These are phyloP conservation scores for Protaetia brevitarsis DNA, from an alignment of 1,140 invertebrate species.

Conservation along the genomic window DNA sequence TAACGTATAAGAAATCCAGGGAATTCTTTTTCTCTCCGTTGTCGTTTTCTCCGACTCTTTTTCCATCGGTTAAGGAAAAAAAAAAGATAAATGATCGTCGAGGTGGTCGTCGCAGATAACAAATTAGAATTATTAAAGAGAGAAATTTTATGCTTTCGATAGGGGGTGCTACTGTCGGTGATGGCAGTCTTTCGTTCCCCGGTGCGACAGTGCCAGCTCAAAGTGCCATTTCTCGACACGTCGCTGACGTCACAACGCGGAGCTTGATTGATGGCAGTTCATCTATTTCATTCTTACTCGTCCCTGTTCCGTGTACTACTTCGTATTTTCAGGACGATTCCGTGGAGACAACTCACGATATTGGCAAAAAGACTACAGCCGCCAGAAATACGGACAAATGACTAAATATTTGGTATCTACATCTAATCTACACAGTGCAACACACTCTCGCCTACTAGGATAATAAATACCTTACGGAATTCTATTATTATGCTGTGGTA, in stretches of 20 bases:
- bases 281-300: constrained; percentile 10
- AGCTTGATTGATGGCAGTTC: constrained; percentile 8
- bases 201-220: constrained; percentile 12
- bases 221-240: constrained; percentile 15
- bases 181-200: neutral
- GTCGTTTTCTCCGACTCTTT: neutral
- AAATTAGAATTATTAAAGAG: constrained; percentile 17
- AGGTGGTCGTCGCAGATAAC: constrained; percentile 15
- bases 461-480: too few relatives aligned
- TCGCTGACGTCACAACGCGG: constrained; percentile 3
- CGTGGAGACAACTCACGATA: neutral
- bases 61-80: neutral
- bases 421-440: too few relatives aligned
- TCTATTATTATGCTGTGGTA: too few relatives aligned
- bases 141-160: constrained; percentile 15
- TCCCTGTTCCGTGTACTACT: neutral
- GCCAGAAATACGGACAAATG: neutral
- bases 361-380: neutral
- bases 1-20: neutral
- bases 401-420: too few relatives aligned
- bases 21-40: neutral
- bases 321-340: neutral
- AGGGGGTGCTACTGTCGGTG: neutral
- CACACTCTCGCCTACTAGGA: too few relatives aligned
- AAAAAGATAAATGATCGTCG: constrained; percentile 10